phyloP scores from a whole-genome alignment of 2,797 vertebrate genomes.

The Typhlichthys eigenmanni region DNA sequence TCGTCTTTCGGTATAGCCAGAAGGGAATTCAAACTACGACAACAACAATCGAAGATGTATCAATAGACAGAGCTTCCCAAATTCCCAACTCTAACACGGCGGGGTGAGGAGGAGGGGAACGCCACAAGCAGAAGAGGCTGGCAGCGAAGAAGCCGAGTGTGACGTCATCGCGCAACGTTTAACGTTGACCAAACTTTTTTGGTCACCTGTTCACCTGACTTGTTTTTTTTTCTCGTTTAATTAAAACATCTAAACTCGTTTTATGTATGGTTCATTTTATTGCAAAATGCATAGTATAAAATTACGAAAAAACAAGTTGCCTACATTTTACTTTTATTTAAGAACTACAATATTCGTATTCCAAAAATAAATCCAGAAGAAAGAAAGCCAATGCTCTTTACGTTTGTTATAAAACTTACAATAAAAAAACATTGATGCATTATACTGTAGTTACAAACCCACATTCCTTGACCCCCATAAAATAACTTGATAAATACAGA shows the following conservation, averaged over 20 bases:
- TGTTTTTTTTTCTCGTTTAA: background rate
- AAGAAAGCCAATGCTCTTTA: too few relatives aligned
- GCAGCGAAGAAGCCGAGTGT: constrained; percentile 28
- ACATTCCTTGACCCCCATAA: constrained; percentile 41
- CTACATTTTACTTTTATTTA: background rate
- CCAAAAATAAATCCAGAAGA: background rate
- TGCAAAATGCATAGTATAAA: background rate
- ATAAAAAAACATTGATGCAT: constrained; percentile 54
- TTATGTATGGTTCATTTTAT: too few relatives aligned
- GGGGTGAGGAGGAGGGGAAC: constrained; percentile 54
- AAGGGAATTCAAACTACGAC: constrained; percentile 37
- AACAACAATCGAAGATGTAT: constrained; percentile 42
- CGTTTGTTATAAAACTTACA: constrained; percentile 53
- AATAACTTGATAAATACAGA: constrained; percentile 61
- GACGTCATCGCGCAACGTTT: constrained; percentile 69
- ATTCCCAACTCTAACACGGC: constrained; percentile 46
- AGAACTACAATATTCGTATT: background rate
- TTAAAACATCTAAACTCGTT: background rate
- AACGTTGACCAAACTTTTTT: constrained; percentile 43
- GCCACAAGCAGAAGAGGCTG: constrained; percentile 47
- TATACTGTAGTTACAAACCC: constrained; percentile 36
- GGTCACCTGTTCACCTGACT: background rate
- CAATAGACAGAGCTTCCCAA: constrained; percentile 20
- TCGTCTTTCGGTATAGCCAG: constrained; percentile 25
- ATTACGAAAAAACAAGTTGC: background rate